phyloP scores from a whole-genome alignment of 2,113 vertebrate species.

The Scomber colias region DNA sequence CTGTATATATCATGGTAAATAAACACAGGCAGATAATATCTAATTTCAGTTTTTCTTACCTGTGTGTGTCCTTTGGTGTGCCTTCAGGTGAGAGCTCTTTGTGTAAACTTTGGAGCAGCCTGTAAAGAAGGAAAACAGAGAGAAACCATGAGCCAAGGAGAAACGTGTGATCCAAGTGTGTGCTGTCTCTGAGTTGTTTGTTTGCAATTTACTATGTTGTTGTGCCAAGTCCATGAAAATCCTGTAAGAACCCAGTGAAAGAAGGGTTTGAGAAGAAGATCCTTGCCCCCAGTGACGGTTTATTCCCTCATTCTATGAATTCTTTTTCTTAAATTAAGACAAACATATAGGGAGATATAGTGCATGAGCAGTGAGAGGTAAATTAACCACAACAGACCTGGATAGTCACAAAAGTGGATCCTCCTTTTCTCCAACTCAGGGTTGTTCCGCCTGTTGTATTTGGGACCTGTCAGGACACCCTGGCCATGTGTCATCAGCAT shows the following conservation, averaged over 20 bases:
- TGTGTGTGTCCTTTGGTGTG: constrained; percentile 94
- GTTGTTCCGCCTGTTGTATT: constrained; percentile 93
- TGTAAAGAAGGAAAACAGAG: constrained; percentile 70
- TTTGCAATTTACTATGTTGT: not conserved
- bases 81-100: constrained; percentile 96
- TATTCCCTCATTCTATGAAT: no score
- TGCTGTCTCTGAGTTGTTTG: no score
- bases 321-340: no score
- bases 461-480: constrained; percentile 86
- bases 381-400: constrained; percentile 77
- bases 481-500: constrained; percentile 87
- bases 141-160: constrained; percentile 1
- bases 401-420: constrained; percentile 92
- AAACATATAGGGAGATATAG: no score
- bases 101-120: constrained; percentile 95
- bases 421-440: constrained; percentile 94
- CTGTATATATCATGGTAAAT: no score
- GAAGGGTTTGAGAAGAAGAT: no score
- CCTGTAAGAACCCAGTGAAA: no score
- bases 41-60: constrained; percentile 77
- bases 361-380: no score
- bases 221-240: not conserved
- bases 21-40: no score
- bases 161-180: not conserved
- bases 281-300: no score